Evolutionary conservation across 92 coral and sea anemone species (phyloP).

Genomic region (Siderastrea radians): DNA sequence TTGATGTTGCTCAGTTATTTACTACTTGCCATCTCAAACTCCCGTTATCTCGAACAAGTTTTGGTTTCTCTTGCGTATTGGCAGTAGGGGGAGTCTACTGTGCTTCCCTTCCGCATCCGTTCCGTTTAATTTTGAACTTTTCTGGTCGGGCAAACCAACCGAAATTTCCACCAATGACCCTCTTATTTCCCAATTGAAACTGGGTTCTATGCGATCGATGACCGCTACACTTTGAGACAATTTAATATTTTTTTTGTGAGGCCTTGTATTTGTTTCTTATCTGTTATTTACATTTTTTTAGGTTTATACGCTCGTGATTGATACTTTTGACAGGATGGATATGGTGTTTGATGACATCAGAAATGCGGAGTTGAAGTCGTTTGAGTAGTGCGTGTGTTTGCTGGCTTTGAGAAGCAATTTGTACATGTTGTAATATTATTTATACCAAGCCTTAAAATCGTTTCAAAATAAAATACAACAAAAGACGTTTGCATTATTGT

Average conservation of each 20-base stretch:
- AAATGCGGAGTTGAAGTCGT: slow-evolving; percentile 8
- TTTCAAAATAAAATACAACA: background rate
- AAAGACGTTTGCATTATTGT: too few species aligned
- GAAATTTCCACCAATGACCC: too few species aligned
- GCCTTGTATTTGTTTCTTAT: background rate
- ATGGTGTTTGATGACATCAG: slow-evolving; percentile 75
- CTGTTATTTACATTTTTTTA: background rate
- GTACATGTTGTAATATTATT: background rate
- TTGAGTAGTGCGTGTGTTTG: background rate
- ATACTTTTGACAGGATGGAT: slow-evolving; percentile 80
- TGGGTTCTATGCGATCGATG: too few species aligned
- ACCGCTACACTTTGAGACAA: background rate
- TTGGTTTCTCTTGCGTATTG: too few species aligned
- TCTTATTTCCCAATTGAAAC: too few species aligned
- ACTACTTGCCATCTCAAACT: too few species aligned
- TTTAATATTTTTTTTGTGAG: background rate
- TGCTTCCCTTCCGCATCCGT: too few species aligned
- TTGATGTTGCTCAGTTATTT: too few species aligned
- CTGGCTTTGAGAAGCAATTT: background rate
- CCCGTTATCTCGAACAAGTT: too few species aligned
- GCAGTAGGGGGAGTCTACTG: too few species aligned
- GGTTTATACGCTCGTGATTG: slow-evolving; percentile 73
- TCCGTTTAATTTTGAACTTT: too few species aligned
- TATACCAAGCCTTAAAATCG: background rate
- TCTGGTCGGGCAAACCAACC: too few species aligned